Conservation (phyloP, 1,140 invertebrate species). For the Eciton burchellii region DNA sequence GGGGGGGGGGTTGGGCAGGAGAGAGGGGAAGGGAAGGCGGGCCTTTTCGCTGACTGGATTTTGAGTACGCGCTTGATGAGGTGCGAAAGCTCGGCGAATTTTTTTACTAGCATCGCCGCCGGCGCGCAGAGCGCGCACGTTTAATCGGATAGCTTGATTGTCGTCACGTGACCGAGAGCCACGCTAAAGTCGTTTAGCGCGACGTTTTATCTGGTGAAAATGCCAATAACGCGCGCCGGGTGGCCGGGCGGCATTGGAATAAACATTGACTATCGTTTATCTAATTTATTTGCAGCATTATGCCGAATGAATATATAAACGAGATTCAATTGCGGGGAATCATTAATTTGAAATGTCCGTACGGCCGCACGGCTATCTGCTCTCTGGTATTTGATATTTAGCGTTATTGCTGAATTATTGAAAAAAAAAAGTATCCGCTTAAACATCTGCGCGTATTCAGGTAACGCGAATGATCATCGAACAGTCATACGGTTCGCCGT, state of each 20-base stretch:
- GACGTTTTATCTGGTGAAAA: background rate
- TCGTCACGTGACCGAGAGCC: conserved; percentile 17
- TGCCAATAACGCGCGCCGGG: background rate
- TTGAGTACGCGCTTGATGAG: conserved; percentile 54
- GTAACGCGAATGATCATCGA: too few relatives aligned
- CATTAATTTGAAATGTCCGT: background rate
- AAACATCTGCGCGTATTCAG: background rate
- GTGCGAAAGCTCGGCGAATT: conserved; percentile 48
- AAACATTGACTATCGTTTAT: conserved; percentile 19
- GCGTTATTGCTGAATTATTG: background rate
- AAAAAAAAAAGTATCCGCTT: background rate
- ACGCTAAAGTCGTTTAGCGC: background rate
- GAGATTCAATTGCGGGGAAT: background rate
- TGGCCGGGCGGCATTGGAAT: background rate
- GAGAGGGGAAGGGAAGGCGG: conserved; percentile 17
- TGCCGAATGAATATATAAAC: background rate
- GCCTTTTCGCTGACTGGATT: conserved; percentile 59
- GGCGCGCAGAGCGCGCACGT: conserved; percentile 4
- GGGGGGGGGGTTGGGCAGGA: background rate
- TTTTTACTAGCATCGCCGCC: conserved; percentile 42
- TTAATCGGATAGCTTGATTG: conserved; percentile 56
- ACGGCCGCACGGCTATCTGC: background rate
- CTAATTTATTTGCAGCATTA: conserved; percentile 23
- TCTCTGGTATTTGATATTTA: background rate
- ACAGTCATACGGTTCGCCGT: too few relatives aligned